Conservation (phyloP, 2,888 invertebrate genomes). For the Bombylius discolor region DNA sequence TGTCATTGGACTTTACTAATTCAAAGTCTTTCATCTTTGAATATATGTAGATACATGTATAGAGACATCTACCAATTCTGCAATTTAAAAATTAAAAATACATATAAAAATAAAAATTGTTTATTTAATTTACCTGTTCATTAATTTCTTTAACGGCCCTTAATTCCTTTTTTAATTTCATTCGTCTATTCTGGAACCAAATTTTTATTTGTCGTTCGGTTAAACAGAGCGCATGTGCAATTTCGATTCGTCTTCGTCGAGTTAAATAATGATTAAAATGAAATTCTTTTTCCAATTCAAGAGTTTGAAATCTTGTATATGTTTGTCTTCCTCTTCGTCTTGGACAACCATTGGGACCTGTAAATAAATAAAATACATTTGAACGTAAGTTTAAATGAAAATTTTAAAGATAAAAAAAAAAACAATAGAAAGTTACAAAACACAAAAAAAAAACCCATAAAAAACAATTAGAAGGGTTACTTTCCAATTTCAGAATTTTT, state of each 20-base stretch:
- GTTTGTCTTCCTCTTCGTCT: conserved; percentile 91
- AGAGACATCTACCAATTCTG: too few species aligned
- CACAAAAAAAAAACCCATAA: neutral
- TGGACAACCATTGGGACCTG: conserved; percentile 93
- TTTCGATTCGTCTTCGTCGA: conserved; percentile 89
- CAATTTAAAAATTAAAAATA: too few species aligned
- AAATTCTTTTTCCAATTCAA: conserved; percentile 97
- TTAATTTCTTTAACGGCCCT: conserved; percentile 90
- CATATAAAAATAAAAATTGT: too few species aligned
- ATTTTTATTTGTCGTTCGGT: conserved; percentile 95
- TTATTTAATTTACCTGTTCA: conserved; percentile 47
- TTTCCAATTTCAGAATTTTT: neutral
- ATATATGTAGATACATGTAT: too few species aligned
- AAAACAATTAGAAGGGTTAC: neutral
- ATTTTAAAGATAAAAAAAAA: too few species aligned
- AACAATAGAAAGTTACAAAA: too few species aligned
- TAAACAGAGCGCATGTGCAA: conserved; percentile 88
- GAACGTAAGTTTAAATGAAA: too few species aligned
- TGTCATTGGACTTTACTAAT: too few species aligned
- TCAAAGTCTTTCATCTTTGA: too few species aligned
- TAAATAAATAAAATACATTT: conserved; percentile 28
- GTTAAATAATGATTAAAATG: conserved; percentile 97
- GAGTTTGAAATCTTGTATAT: conserved; percentile 94
- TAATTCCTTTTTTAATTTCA: conserved; percentile 93
- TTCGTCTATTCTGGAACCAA: conserved; percentile 93